Base-by-base conservation (phyloP, 2,888 invertebrate genomes). In the Dermolepida albohirtum region DNA sequence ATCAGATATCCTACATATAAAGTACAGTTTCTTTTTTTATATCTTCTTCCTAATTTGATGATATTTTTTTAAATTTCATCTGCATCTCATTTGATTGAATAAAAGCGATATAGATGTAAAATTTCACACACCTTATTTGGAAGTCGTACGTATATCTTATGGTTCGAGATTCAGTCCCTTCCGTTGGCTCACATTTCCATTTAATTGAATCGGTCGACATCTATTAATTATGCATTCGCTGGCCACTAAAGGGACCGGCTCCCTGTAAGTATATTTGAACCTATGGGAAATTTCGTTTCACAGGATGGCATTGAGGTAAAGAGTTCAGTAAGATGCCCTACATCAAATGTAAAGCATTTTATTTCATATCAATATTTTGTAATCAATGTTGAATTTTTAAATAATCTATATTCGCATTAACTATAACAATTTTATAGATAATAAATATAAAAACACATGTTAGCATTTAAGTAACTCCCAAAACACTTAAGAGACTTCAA, bases 101-200 rank as follows among this genome's bases (percentile, higher is more conserved):
- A 12, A 14, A 52, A 34, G 34, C 8, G 29, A 29, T 52, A 54
- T 5, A 54, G 14, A 17, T 40, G 10, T 40, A n/a, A n/a, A 17
- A 40, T 40, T 54, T 54, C 54, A 54, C 54, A 40, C 41, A 40
- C 54, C 54, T 4, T 54, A 54, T 54, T 40, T 54, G 54, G 54
- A n/a, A 29, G 29, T 40, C n/a, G 11, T 40, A 14, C 14, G n/a
- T 14, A 34, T 40, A 14, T 40, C 40, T 41, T 29, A 52, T 11
- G 34, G 6, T 34, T 6, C 10, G 10, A 12, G n/a, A 52, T 29
- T 52, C n/a, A 12, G 10, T 8, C 40, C 14, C 40, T 40, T 40
- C 34, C 40, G 10, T 54, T 54, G 40, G 54, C 17, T 54, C 40
- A 40, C 40, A 40, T 54, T 54, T 54, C 54, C 14, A 16, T 14